Percentiles rank a stretch among this genome's conserved stretches.
Evolutionary conservation across 2,113 vertebrate species (phyloP).

Genomic region (Steatornis caripensis): DNA sequence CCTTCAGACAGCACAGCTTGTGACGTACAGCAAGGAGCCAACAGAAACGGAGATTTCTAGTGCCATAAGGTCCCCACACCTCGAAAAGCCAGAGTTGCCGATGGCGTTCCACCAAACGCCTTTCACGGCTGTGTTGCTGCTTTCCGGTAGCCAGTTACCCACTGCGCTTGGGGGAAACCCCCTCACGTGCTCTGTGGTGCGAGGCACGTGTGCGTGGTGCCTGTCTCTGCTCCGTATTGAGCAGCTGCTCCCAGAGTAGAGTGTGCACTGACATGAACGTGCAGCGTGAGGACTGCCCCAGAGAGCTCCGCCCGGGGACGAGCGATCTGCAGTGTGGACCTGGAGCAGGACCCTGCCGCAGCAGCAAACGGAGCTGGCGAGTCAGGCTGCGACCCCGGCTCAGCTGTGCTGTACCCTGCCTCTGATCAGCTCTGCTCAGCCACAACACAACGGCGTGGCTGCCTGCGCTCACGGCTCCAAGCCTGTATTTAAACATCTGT

Average conservation of each 20-base stretch:
- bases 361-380: neutral
- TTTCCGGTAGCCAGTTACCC: neutral
- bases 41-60: too few relatives aligned
- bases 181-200: accelerated
- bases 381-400: neutral
- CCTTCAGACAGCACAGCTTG: neutral
- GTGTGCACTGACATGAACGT: accelerated
- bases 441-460: too few relatives aligned
- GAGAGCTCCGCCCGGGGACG: too few relatives aligned
- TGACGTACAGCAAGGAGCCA: too few relatives aligned
- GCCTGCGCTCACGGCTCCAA: neutral
- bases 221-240: accelerated
- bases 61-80: neutral
- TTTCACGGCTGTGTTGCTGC: accelerated
- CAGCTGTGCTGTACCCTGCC: neutral
- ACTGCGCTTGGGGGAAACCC: neutral
- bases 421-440: neutral
- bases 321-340: too few relatives aligned
- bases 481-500: neutral
- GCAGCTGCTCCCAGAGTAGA: neutral
- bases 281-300: neutral
- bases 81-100: neutral
- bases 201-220: accelerated
- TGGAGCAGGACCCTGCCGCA: accelerated
- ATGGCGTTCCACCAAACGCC: neutral